Base-by-base conservation (phyloP, 2,113 vertebrate species). In the Psittacara wagleri region DNA sequence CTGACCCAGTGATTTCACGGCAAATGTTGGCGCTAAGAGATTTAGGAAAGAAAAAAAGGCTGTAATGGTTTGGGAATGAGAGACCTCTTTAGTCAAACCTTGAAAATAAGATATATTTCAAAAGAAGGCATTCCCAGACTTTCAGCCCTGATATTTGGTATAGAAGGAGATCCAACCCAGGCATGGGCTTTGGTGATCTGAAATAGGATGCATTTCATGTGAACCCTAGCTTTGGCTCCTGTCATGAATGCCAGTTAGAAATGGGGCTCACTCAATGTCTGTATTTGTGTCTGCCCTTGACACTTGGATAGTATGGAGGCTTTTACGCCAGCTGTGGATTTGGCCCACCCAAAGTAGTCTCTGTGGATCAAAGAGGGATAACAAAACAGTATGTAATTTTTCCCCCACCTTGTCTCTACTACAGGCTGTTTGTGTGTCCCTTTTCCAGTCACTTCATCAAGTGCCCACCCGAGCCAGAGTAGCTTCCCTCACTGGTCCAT, bases 31-130 rank as follows among this genome's bases (percentile, higher is more conserved):
- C 69, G 83, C 83, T 87, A 8, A 52, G 81, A 94, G 86, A 86
- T 96, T 92, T 92, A 69, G 70, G 86, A 93, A 89, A 85, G 81
- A 95, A 69, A 91, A 91, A 94, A 94, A 94, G 54, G 77, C 83
- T 91, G 46, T 94, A 95, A 91, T 73, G 83, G 91, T 74, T 94
- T 96, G 95, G 92, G 96, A 95, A 94, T 88, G 75, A 95, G 66
- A 54, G 84, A 92, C 62, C 77, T 89, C 70, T 89, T 84, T 92
- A 92, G 91, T 86, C 51, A 80, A 74, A 92, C 83, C 11, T 2
- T 88, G 81, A 86, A 96, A 96, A 97, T 96, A 93, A 86, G 92
- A 94, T 92, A 69, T 54, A 95, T 82, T 88, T 87, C 67, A 83
- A 84, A 66, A 89, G 52, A 91, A 94, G 54, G 44, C 74, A 82